Base-by-base conservation (phyloP, 2,113 vertebrate genomes). In the Xenopus borealis region DNA sequence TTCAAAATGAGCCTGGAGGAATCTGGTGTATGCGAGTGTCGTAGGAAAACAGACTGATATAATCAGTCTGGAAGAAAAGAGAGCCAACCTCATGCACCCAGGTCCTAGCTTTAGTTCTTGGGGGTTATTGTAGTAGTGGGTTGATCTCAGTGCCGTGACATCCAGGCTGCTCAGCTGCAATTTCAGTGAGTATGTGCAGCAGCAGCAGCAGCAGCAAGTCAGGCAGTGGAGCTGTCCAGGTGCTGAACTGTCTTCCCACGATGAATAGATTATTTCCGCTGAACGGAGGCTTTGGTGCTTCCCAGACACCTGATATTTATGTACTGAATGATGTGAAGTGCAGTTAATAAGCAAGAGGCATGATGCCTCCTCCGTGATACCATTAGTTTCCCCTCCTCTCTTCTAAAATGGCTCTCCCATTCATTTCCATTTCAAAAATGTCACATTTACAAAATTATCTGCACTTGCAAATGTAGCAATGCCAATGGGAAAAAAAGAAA, bases 371-470 rank as follows among this genome's bases (percentile, higher is more conserved):
- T 46, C 17, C 44, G 16, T 45, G 17, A 16, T 14, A 63, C 27
- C 17, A 12, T 14, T 23, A 63, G 14, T 8, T 45, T 18, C 65
- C 19, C 65, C 46, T n/a, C 65, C 65, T 45, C 65, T 45, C 4
- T 52, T 20, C 16, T 66, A 40, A 47, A 67, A 47, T 50, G 18
- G n/a, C 19, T 67, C 44, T 67, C 46, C 46, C 19, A 23, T 52
- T 67, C 10, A 67, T 47, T 52, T 67, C 45, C 44, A 50, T 67
- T 67, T 67, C 19, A 18, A 50, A 67, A 67, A 67, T 50, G 65
- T 47, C 45, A 50, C 3, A 67, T 67, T 67, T 50, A 67, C 40
- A 67, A 67, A 67, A 50, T 47, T n/a, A 67, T 50, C 44, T 67
- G 45, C 18, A 20, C 23, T 46, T 66, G n/a, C 17, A 46, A 40